Conservation (phyloP, 1,140 invertebrate genomes). For the Stegodyphus dumicola region DNA sequence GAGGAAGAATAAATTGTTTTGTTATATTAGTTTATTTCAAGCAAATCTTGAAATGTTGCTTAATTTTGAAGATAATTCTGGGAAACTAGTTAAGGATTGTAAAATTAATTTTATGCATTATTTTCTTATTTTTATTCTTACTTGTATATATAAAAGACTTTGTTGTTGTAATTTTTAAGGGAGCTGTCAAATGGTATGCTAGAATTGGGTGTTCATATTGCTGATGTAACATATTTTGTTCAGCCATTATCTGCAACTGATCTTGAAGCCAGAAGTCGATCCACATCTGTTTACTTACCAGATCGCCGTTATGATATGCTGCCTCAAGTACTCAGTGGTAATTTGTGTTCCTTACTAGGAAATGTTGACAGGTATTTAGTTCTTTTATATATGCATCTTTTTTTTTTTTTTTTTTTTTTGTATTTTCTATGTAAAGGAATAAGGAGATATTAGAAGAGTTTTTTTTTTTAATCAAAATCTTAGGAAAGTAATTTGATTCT, state of each 20-base stretch:
- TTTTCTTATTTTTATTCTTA: background rate
- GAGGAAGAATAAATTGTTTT: too few species aligned
- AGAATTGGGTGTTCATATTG: conserved; percentile 72
- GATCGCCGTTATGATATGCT: conserved; percentile 72
- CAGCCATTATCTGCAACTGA: conserved; percentile 68
- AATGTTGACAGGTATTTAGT: conserved; percentile 68
- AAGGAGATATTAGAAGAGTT: too few species aligned
- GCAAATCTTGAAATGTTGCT: too few species aligned
- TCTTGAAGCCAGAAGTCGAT: conserved; percentile 67
- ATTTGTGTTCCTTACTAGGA: conserved; percentile 71
- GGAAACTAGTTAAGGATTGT: too few species aligned
- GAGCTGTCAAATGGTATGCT: conserved; percentile 66
- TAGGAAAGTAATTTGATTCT: too few species aligned
- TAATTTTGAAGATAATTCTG: too few species aligned
- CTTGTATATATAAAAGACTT: background rate
- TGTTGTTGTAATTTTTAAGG: conserved; percentile 57
- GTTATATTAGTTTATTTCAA: too few species aligned
- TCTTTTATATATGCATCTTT: background rate
- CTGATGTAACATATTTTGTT: conserved; percentile 71
- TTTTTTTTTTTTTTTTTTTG: too few species aligned
- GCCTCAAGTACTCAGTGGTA: conserved; percentile 70
- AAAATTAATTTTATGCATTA: too few species aligned
- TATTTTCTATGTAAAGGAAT: too few species aligned
- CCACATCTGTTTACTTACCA: conserved; percentile 71
- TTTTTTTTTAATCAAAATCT: too few species aligned